A percentile compares a stretch with the other conserved stretches of the same genome.
phyloP scores from a whole-genome alignment of 2,797 vertebrate species.

The Channa striata region DNA sequence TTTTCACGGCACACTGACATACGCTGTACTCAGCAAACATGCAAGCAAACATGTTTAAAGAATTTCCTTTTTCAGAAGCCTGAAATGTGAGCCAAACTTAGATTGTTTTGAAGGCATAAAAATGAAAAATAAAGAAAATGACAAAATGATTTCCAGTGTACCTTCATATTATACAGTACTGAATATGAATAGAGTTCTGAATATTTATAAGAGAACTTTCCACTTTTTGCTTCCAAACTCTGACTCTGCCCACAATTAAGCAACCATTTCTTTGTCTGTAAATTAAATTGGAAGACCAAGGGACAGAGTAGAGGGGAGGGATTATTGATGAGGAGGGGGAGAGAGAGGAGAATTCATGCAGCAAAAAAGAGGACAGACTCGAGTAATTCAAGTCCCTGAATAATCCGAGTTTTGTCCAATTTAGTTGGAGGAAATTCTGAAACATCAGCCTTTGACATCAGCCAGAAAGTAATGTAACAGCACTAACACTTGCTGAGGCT shows the following conservation, averaged over 20 bases:
- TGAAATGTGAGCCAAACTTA: too few relatives aligned
- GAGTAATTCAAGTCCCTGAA: constrained; percentile 74
- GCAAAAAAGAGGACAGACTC: constrained; percentile 71
- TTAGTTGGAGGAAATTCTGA: constrained; percentile 70
- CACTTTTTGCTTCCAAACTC: constrained; percentile 59
- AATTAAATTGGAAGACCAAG: constrained; percentile 65
- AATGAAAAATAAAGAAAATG: not conserved
- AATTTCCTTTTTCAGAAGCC: too few relatives aligned
- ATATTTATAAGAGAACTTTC: constrained; percentile 5
- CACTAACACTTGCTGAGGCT: too few relatives aligned
- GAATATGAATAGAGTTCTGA: too few relatives aligned
- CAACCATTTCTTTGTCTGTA: constrained; percentile 53
- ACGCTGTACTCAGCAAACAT: not conserved
- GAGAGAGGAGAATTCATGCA: constrained; percentile 32
- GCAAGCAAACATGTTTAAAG: too few relatives aligned
- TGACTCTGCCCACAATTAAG: constrained; percentile 62
- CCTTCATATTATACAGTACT: too few relatives aligned
- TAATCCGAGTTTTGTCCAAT: constrained; percentile 78
- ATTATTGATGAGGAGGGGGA: constrained; percentile 52
- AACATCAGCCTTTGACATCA: constrained; percentile 73
- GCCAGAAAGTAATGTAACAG: constrained; percentile 64
- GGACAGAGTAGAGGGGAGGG: constrained; percentile 26
- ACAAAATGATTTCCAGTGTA: not conserved
- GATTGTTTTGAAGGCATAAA: too few relatives aligned
- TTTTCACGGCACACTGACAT: not conserved